These are phyloP conservation scores for Desmodus rotundus DNA, from an alignment of 2,113 vertebrate species.

Conservation along the genomic window DNA sequence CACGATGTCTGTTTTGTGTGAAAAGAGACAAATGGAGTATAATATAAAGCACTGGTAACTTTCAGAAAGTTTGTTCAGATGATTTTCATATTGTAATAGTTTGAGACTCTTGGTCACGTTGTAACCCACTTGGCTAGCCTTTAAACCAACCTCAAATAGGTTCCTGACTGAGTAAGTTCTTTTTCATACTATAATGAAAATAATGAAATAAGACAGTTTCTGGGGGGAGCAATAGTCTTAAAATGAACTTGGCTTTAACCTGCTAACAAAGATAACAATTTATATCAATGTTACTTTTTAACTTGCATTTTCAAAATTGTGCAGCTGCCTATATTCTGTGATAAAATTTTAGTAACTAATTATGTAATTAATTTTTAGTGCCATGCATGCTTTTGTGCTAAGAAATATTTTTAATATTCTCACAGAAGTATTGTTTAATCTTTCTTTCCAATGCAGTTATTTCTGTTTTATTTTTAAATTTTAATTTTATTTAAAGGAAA, in stretches of 20 bases:
- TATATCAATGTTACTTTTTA: not conserved
- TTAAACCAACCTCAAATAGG: not conserved
- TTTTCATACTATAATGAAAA: not conserved
- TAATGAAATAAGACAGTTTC: not conserved
- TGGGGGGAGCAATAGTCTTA: not conserved
- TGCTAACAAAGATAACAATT: not conserved
- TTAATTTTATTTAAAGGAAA: not conserved
- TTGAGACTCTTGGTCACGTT: not conserved
- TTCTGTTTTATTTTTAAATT: slow-evolving; percentile 11
- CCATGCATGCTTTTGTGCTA: not conserved
- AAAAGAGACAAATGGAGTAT: not conserved
- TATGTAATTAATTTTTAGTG: not conserved
- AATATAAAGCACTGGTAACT: not conserved
- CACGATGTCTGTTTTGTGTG: not conserved
- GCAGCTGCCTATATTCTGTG: not conserved
- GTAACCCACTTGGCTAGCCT: not conserved
- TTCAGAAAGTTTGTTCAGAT: not conserved
- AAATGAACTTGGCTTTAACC: not conserved
- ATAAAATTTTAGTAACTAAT: not conserved
- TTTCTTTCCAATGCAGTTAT: not conserved
- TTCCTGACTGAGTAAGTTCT: not conserved
- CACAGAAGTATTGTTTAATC: not conserved
- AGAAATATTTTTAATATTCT: not conserved
- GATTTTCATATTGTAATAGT: not conserved
- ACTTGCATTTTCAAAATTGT: not conserved